Evolutionary conservation across 2,888 invertebrate genomes (phyloP), one percentile per base, ranked within the genome.

Genomic region (Drosophila fulvimacula): DNA sequence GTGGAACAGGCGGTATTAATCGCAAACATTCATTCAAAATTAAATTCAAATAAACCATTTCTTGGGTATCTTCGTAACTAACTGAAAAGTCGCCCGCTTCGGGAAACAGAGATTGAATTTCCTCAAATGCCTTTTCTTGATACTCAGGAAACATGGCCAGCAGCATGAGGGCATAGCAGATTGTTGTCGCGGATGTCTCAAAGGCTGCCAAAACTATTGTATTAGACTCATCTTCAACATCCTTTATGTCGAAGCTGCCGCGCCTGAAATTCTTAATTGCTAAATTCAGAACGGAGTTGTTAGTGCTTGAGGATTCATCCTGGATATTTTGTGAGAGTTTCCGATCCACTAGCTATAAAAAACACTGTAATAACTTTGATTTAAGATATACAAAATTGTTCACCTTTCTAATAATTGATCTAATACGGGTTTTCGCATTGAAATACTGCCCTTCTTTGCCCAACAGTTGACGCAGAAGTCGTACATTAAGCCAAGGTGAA

Each of bases 141-240:
- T 10, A 62, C 49, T 64, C 49, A 1, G 64, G 49, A n/a, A 64
- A 64, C 62, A 64, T 64, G 34, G 63, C 63, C 5, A 64, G 34
- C 27, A 63, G 11, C 62, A 63, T 63, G 1, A 63, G 34, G 0
- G 62, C 49, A 36, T 49, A 30, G 3, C 7, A n/a, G 3, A 61
- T 13, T 4, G 63, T 49, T 4, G 41, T 63, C 0, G 63, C 42
- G 1, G 34, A 61, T 27, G 63, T 63, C 13, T 63, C 63, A 21
- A 63, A 61, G 2, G 63, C 63, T 17, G 49, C 63, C 34, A 49
- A n/a, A 9, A 63, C 41, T 5, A 49, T 27, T 10, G 34, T 30
- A 34, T 27, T 61, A 5, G 62, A 34, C 13, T 63, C 63, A 19
- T 27, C 48, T 19, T 61, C 49, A 6, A 63, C 49, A 34, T 61